Evolutionary conservation across 2,113 vertebrate species (phyloP).

Genomic region (Triplophysa siluroides): DNA sequence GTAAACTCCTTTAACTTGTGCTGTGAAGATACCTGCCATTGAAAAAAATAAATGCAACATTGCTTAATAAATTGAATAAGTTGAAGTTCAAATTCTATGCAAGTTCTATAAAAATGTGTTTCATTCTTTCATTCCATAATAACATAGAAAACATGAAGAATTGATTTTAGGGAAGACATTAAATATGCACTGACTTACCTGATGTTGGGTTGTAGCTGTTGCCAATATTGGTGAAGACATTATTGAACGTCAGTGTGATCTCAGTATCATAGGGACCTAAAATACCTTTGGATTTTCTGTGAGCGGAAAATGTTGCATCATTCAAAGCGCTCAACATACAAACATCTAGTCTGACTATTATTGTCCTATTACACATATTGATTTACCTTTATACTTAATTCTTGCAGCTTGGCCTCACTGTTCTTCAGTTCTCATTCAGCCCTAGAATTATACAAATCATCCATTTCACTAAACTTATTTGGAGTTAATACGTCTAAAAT

Average conservation of each 20-base stretch:
- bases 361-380: no score
- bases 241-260: slow-evolving; percentile 10
- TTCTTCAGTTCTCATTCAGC: not conserved
- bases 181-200: not conserved
- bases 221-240: slow-evolving; percentile 26
- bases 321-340: no score
- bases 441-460: not conserved
- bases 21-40: slow-evolving; percentile 26
- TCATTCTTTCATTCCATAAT: no score
- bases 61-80: no score
- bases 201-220: slow-evolving; percentile 31
- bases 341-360: no score
- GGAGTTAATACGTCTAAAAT: no score
- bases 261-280: not conserved
- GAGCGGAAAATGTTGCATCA: no score
- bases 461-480: not conserved
- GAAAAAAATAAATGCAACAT: not conserved
- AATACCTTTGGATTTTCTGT: slow-evolving; percentile 22
- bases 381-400: slow-evolving; percentile 7
- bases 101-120: not conserved
- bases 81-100: no score
- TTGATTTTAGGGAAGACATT: not conserved
- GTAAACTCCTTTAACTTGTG: slow-evolving; percentile 36
- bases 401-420: not conserved
- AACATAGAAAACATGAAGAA: no score